Evolutionary conservation across 1,140 invertebrate genomes (phyloP), one percentile per base, ranked within the genome.

Genomic region (Lasaia peninsularis): DNA sequence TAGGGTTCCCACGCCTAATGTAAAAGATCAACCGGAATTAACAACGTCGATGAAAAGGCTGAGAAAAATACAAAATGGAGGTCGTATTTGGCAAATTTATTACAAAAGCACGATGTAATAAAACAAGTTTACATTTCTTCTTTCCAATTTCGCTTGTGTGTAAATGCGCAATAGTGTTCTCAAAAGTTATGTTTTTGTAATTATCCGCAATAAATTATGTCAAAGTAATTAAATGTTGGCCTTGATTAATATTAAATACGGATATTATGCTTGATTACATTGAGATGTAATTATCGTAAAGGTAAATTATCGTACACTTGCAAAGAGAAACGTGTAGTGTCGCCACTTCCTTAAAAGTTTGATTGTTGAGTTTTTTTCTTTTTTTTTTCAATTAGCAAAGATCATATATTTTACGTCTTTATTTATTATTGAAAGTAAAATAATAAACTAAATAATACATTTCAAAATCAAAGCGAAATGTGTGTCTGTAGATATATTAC

Each of bases 191-290:
- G 37, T 44, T 44, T 44, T 44, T 44, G 24, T 44, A 44, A 44
- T 56, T 44, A 44, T 44, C 37, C 37, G 61, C 54, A 63, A 66
- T 66, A 65, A 67, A 63, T 70, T 70, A 70, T 70, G 56, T 64
- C 63, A 67, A 67, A 54, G 61, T 70, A 67, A 70, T 67, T 67
- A 64, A 70, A 61, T 64, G 54, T 70, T 31, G 53, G 49, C 63
- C 63, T 65, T 65, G 63, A 61, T 65, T 11, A 44, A 65, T 61
- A 65, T 65, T 65, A 65, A 65, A 65, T 65, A 58, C 60, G 63
- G 63, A 65, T 65, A 65, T 60, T 54, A 60, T 18, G 40, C 40
- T 66, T 65, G 58, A 59, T 57, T 58, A 57, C 56, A 61, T 57
- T 62, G 61, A 66, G 40, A 44, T 44, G 18, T 44, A 44, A 44